Percentiles rank a stretch among this genome's conserved stretches.
phyloP scores from a whole-genome alignment of 2,888 invertebrate genomes.

The Synergus japonicus region DNA sequence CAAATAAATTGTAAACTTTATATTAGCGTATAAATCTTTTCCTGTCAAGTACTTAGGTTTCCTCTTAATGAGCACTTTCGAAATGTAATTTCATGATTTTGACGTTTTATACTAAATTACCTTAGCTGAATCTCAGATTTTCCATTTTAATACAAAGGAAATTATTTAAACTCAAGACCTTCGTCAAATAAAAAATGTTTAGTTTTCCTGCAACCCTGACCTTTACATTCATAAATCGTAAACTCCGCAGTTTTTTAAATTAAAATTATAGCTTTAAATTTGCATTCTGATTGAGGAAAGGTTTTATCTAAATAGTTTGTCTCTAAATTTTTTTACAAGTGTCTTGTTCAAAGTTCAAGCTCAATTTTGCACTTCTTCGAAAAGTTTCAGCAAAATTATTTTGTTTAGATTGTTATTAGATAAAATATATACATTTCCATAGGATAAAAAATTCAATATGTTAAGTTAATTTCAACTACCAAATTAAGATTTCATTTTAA shows the following conservation, averaged over 20 bases:
- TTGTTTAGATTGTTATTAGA: no score
- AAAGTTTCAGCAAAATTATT: no score
- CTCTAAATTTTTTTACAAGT: no score
- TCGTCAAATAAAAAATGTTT: neutral
- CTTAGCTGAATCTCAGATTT: neutral
- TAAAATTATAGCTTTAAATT: no score
- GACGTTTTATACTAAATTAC: conserved; percentile 28
- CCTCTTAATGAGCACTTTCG: conserved; percentile 30
- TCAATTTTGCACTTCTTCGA: no score
- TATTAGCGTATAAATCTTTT: conserved; percentile 36
- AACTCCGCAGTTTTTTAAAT: neutral
- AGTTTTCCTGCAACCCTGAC: neutral
- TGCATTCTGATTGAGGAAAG: neutral
- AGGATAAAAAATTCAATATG: no score
- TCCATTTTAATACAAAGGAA: neutral
- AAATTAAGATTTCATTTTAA: neutral
- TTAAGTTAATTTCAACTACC: neutral
- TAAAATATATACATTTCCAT: no score
- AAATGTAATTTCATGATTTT: conserved; percentile 37
- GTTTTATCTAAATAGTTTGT: neutral
- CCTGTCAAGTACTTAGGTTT: conserved; percentile 23
- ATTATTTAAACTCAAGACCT: neutral
- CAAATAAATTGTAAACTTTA: conserved; percentile 39
- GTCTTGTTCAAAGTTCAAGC: no score
- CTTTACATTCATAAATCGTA: neutral